phyloP scores from a whole-genome alignment of 2,797 vertebrate genomes.

The Crax fasciolata region DNA sequence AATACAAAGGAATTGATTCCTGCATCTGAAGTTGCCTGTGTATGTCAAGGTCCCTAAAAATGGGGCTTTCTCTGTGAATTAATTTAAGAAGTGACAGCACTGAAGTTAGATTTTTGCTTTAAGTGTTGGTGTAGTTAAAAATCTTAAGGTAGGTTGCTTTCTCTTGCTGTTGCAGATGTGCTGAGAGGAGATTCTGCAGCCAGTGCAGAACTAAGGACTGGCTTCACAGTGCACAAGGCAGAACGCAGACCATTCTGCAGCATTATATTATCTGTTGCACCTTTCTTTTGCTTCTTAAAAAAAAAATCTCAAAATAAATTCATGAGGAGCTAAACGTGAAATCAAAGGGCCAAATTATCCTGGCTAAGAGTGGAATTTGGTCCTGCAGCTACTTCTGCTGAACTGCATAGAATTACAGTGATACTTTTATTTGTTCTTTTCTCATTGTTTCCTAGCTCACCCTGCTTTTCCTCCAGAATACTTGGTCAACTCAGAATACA shows the following conservation, averaged over 20 bases:
- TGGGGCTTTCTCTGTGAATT: background rate
- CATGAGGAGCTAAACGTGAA: background rate
- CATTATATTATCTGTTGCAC: background rate
- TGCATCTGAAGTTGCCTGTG: background rate
- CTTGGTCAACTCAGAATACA: conserved; percentile 63
- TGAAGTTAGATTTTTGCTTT: background rate
- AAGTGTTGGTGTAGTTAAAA: background rate
- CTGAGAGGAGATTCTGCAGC: background rate
- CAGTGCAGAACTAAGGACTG: background rate
- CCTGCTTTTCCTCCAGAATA: conserved; percentile 65
- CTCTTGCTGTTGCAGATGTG: background rate
- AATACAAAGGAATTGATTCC: background rate
- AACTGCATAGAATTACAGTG: background rate
- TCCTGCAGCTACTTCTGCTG: background rate
- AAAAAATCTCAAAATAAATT: background rate
- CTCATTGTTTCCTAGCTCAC: conserved; percentile 47
- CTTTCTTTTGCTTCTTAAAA: background rate
- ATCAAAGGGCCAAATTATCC: background rate
- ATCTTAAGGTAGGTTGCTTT: background rate
- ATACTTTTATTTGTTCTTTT: conserved; percentile 10
- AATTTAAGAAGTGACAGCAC: background rate
- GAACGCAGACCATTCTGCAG: background rate
- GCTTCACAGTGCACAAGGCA: background rate
- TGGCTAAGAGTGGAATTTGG: background rate
- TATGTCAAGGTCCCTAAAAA: background rate